phyloP scores from a whole-genome alignment of 1,140 invertebrate species.

The Ridgeia piscesae region DNA sequence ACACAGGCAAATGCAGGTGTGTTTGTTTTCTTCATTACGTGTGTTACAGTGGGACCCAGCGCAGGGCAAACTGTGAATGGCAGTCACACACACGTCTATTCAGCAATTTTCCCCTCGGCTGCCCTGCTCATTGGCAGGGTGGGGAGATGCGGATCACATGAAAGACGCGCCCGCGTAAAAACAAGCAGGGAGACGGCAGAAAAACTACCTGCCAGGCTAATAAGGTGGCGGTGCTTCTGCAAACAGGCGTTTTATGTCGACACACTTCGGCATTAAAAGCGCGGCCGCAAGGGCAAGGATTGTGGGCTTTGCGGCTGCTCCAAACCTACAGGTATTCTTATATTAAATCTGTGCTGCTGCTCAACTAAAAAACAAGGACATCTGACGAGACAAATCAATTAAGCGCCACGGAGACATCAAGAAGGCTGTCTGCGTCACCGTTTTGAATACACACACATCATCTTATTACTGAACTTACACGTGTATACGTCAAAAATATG shows the following conservation, averaged over 20 bases:
- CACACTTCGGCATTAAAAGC: not conserved
- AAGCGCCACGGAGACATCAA: not conserved
- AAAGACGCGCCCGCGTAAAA: not conserved
- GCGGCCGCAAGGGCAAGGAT: not conserved
- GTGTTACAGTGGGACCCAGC: not conserved
- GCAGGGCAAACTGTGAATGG: slow-evolving; percentile 3
- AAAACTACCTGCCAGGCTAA: not conserved
- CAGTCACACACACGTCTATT: not conserved
- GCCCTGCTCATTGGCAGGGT: not conserved
- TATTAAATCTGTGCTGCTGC: not conserved
- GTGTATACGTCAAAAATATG: not conserved
- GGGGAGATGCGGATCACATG: not conserved
- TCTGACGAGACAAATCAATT: not conserved
- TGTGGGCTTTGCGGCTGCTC: not conserved
- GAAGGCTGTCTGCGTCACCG: not conserved
- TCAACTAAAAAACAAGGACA: not conserved
- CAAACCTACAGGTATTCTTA: not conserved
- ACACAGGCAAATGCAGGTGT: not conserved
- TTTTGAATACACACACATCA: not conserved
- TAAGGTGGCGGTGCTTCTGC: not conserved
- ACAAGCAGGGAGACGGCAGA: not conserved
- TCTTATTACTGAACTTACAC: not conserved
- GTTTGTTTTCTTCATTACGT: not conserved
- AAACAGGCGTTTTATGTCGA: not conserved
- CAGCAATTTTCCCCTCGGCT: not conserved